These are phyloP conservation scores for Cinclus mexicanus DNA, from an alignment of 2,113 vertebrate species.

Conservation along the genomic window DNA sequence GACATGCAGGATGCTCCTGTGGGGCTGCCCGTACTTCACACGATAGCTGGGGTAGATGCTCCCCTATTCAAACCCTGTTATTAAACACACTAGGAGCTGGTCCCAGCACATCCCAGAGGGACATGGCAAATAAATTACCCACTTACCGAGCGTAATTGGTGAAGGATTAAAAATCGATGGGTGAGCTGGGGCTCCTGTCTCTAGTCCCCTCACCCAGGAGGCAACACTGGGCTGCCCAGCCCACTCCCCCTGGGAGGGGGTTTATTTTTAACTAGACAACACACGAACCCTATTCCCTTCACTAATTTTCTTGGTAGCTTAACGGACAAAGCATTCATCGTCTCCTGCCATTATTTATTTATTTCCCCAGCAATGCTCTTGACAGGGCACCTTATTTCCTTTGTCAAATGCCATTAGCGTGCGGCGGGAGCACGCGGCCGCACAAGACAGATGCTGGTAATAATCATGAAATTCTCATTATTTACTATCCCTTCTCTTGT, in stretches of 20 bases:
- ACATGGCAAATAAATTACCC: conserved; percentile 31
- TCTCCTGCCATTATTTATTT: conserved; percentile 57
- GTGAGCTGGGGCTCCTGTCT: not conserved
- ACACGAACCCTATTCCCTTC: conserved; percentile 2
- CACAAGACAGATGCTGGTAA: conserved; percentile 54
- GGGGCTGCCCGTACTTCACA: fast-evolving
- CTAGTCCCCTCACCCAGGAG: not conserved
- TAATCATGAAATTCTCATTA: conserved; percentile 53
- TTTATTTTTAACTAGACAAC: conserved; percentile 43
- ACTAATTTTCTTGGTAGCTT: conserved; percentile 30
- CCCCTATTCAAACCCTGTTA: not conserved
- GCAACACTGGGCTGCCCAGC: not conserved
- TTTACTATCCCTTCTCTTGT: conserved; percentile 35
- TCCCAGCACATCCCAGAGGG: not conserved
- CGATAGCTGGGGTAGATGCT: not conserved
- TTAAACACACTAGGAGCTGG: not conserved
- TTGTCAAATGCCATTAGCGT: conserved; percentile 66
- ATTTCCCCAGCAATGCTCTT: conserved; percentile 21
- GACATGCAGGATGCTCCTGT: fast-evolving
- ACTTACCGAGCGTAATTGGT: not conserved
- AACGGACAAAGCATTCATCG: not conserved
- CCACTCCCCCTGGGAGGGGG: not conserved
- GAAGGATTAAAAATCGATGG: conserved; percentile 57
- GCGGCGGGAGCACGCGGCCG: not conserved
- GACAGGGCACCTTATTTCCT: conserved; percentile 57